Evolutionary conservation across 2,797 vertebrate genomes (phyloP).

Genomic region (Betta splendens): DNA sequence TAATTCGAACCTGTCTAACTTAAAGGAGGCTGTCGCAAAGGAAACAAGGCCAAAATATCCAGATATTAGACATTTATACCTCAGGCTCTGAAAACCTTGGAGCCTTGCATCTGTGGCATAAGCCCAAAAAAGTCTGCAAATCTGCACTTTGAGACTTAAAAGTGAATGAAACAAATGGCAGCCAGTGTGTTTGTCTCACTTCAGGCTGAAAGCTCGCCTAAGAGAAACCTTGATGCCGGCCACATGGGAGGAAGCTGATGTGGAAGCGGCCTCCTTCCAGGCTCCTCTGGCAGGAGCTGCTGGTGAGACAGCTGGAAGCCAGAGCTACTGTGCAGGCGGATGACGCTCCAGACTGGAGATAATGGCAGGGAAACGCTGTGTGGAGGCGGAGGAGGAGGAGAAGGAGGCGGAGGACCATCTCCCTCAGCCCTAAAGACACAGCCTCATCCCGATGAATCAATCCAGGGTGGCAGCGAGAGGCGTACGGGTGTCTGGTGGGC

Average conservation of each 20-base stretch:
- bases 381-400: constrained; percentile 23
- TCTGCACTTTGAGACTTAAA: constrained; percentile 2
- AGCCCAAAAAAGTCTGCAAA: neutral
- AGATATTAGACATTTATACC: no score
- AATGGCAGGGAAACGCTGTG: constrained; percentile 37
- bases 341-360: constrained; percentile 53
- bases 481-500: constrained; percentile 45
- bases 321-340: constrained; percentile 37
- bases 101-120: neutral
- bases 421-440: constrained; percentile 34
- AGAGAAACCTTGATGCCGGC: constrained; percentile 56
- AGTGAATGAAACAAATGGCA: constrained; percentile 24
- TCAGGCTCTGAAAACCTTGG: no score
- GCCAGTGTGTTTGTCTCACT: neutral
- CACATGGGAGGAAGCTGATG: constrained; percentile 64
- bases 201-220: constrained; percentile 35
- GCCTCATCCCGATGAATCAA: constrained; percentile 51
- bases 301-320: constrained; percentile 56
- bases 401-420: constrained; percentile 11
- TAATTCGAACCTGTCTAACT: no score
- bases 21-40: no score
- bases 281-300: constrained; percentile 56
- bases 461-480: constrained; percentile 66
- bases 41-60: no score
- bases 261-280: constrained; percentile 38